Percentiles rank a stretch among this genome's conserved stretches.
phyloP scores from a whole-genome alignment of 2,113 vertebrate genomes.

The Anolis sagrei region DNA sequence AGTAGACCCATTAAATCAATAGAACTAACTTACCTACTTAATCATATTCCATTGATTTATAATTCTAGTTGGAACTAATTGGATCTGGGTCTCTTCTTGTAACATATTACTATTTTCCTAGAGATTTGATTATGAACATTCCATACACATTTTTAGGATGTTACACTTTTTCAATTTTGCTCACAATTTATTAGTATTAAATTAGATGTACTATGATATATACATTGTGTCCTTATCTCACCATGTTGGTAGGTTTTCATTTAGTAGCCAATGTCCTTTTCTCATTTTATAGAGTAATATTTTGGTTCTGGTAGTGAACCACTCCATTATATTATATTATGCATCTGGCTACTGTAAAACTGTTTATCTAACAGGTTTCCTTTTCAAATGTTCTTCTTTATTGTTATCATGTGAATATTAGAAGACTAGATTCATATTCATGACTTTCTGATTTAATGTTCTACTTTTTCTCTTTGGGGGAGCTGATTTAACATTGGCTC shows the following conservation, averaged over 20 bases:
- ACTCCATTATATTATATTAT: not conserved
- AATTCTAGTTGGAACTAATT: too few species aligned
- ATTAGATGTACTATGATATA: not conserved
- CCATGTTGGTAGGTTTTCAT: not conserved
- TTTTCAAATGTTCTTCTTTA: slow-evolving; percentile 21
- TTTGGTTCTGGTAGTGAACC: slow-evolving; percentile 13
- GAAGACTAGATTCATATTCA: slow-evolving; percentile 43
- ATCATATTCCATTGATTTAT: too few species aligned
- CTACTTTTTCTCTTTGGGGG: slow-evolving; percentile 50
- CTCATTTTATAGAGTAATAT: not conserved
- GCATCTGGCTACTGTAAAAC: not conserved
- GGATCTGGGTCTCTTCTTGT: too few species aligned
- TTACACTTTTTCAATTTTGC: not conserved
- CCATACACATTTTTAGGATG: not conserved
- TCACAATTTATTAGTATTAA: not conserved
- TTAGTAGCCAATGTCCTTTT: not conserved
- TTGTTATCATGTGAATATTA: slow-evolving; percentile 16
- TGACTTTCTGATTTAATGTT: slow-evolving; percentile 54
- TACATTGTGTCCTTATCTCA: not conserved
- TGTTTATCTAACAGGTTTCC: slow-evolving; percentile 36
- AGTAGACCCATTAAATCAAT: too few species aligned
- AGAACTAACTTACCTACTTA: too few species aligned
- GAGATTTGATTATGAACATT: not conserved
- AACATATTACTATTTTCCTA: not conserved
- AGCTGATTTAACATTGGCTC: slow-evolving; percentile 58